Evolutionary conservation across 92 coral and sea anemone species (phyloP), one percentile per base, ranked within the genome.

Genomic region (Blastomussa wellsi): DNA sequence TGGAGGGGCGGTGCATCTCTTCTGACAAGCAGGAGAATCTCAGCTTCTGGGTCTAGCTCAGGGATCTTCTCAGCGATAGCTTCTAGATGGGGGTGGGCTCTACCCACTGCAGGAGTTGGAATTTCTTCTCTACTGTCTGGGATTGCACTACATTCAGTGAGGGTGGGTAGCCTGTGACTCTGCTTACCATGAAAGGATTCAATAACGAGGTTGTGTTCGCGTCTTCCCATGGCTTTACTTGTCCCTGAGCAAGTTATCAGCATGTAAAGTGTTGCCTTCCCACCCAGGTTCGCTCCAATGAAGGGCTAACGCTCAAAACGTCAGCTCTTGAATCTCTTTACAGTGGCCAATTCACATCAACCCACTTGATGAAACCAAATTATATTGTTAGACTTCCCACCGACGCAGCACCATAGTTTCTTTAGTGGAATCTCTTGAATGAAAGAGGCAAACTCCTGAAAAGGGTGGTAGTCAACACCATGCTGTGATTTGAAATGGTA

Each of bases 61-160:
- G 88, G 88, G 26, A 90, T 86, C 72, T 82, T 20, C 9, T 82
- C 85, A 17, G 86, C 91, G 10, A 87, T 90, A 11, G 57, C 24
- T 10, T n/a, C 2, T 16, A 92, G 79, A 55, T 86, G 95, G 0
- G 92, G 87, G 41, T 89, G 91, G 24, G 82, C 87, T 39, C 82
- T 59, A 0, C 86, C 92, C 5, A 59, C 83, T 5, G 0, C 73
- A 0, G 94, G 91, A 0, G 88, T 83, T 9, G 89, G 89, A 22
- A 91, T 90, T 57, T 90, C 91, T 0, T 90, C 90, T 33, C 77
- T 81, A 22, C 28, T 76, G 78, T 90, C 70, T 31, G 90, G 92
- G 51, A 90, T 86, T 0, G 79, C 78, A 36, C 49, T 14, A 52
- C 92, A 86, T 22, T 90, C 90, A 0, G 76, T 77, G 26, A 86